Evolutionary conservation across 53 echinoderm and acorn worm genomes (phyloP).

Genomic region (Echinarachnius parma): DNA sequence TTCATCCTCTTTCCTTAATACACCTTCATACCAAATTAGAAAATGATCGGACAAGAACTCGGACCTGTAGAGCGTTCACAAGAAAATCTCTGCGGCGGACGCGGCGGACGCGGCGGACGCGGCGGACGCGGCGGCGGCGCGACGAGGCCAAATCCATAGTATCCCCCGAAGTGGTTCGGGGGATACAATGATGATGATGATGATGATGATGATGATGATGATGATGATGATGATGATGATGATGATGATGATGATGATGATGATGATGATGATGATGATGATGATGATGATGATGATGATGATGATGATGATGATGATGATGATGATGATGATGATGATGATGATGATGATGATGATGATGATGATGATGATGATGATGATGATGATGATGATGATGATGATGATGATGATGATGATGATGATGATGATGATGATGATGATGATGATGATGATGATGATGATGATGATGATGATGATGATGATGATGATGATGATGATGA

Average conservation of each 20-base stretch:
- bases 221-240: conserved; percentile 1
- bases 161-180: too few relatives aligned
- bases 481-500: not conserved
- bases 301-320: not conserved
- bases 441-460: conserved; percentile 1
- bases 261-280: not conserved
- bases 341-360: not conserved
- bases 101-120: too few relatives aligned
- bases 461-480: conserved; percentile 1
- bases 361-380: not conserved
- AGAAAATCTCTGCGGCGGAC: too few relatives aligned
- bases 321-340: not conserved
- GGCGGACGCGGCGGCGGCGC: too few relatives aligned
- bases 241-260: conserved; percentile 1
- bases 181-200: not conserved
- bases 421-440: not conserved
- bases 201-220: not conserved
- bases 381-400: not conserved
- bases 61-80: too few relatives aligned
- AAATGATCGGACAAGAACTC: too few relatives aligned
- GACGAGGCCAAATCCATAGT: too few relatives aligned
- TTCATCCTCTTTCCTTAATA: too few relatives aligned
- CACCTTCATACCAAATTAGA: too few relatives aligned
- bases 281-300: not conserved
- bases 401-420: not conserved